phyloP scores from a whole-genome alignment of 2,113 vertebrate genomes.

The Mus pahari region DNA sequence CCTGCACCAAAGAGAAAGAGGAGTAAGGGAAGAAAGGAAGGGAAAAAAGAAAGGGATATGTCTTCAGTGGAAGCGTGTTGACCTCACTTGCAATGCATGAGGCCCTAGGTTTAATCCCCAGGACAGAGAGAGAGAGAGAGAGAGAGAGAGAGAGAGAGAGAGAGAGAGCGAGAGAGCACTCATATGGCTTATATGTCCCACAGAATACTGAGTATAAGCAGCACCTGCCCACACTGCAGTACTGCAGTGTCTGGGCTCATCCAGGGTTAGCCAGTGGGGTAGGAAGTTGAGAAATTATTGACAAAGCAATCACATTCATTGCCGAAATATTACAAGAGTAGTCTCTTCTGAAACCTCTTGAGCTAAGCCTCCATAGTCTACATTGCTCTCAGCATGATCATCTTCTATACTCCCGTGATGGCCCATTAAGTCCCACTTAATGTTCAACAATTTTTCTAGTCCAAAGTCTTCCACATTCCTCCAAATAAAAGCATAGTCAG shows the following conservation, averaged over 20 bases:
- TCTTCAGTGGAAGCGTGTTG: not conserved
- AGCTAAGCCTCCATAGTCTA: not conserved
- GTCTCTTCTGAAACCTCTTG: not conserved
- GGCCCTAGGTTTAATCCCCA: not conserved
- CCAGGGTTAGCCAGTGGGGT: not conserved
- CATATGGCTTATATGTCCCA: too few relatives aligned
- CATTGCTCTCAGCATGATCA: not conserved
- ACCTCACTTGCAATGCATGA: not conserved
- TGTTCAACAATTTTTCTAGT: not conserved
- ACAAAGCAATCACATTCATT: not conserved
- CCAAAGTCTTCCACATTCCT: not conserved
- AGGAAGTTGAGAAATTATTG: not conserved
- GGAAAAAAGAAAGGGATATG: not conserved
- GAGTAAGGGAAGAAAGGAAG: too few relatives aligned
- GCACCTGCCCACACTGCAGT: too few relatives aligned
- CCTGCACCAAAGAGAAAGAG: not conserved
- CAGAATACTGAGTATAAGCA: too few relatives aligned
- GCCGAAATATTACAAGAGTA: not conserved
- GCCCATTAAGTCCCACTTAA: not conserved
- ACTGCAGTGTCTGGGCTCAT: fast-evolving
- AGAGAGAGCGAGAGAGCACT: too few relatives aligned
- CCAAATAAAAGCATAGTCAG: not conserved
- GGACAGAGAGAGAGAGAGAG: too few relatives aligned
- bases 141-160: too few relatives aligned
- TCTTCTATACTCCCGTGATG: not conserved